These are phyloP conservation scores for Calephelis nemesis DNA, from an alignment of 1,140 invertebrate species.

Conservation along the genomic window DNA sequence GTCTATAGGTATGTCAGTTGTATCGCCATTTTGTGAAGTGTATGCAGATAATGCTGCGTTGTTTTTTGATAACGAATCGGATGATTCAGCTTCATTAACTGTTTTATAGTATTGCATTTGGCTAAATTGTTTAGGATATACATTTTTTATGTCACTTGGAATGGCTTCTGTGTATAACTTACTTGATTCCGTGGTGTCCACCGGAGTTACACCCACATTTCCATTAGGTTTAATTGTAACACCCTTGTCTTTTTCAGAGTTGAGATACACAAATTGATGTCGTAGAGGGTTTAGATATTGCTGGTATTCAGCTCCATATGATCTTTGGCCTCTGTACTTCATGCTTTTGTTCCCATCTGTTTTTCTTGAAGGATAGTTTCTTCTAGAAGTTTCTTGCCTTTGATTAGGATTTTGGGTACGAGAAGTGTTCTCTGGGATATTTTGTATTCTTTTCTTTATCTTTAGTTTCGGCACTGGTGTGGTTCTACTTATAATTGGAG, in stretches of 20 bases:
- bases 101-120: slow-evolving; percentile 51
- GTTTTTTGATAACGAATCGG: slow-evolving; percentile 53
- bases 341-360: slow-evolving; percentile 48
- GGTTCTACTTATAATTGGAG: slow-evolving; percentile 13
- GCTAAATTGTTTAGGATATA: slow-evolving; percentile 51
- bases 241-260: slow-evolving; percentile 53
- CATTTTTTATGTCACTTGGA: slow-evolving; percentile 45
- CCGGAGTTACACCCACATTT: slow-evolving; percentile 40
- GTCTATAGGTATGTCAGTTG: slow-evolving; percentile 47
- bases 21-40: slow-evolving; percentile 33
- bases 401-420: not conserved
- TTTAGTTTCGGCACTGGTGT: not conserved
- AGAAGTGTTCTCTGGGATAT: slow-evolving; percentile 12
- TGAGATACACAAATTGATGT: slow-evolving; percentile 46
- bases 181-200: slow-evolving; percentile 30
- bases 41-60: slow-evolving; percentile 50
- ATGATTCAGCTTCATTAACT: slow-evolving; percentile 50
- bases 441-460: slow-evolving; percentile 21
- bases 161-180: slow-evolving; percentile 52
- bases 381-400: slow-evolving; percentile 18
- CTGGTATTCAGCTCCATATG: slow-evolving; percentile 57
- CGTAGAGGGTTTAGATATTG: slow-evolving; percentile 46
- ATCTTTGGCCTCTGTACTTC: slow-evolving; percentile 65
- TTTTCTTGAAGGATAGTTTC: slow-evolving; percentile 32
- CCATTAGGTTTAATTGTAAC: slow-evolving; percentile 61